Evolutionary conservation across 2,888 invertebrate genomes (phyloP).

Genomic region (Drosophila barbarae): DNA sequence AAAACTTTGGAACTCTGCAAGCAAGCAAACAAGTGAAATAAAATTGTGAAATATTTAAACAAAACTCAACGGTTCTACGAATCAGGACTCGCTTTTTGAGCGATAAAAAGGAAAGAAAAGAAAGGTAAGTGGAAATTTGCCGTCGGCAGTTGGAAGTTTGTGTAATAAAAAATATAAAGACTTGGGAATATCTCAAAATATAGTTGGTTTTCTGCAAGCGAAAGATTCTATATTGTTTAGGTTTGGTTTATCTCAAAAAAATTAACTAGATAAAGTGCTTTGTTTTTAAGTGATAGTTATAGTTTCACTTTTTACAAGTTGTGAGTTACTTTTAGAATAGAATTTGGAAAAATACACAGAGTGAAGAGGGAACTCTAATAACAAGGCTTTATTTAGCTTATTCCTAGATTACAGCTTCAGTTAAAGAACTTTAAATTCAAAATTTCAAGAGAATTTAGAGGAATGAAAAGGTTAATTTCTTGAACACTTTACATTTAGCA

Average conservation of each 20-base stretch:
- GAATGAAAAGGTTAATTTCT: neutral
- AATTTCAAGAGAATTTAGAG: neutral
- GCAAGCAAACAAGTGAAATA: conserved; percentile 6
- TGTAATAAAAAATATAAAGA: neutral
- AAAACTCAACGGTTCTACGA: too few species aligned
- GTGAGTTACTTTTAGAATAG: neutral
- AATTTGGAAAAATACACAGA: neutral
- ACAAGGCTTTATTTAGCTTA: neutral
- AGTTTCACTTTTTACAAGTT: neutral
- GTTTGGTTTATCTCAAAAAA: neutral
- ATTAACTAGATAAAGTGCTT: too few species aligned
- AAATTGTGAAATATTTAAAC: neutral
- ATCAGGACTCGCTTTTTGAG: neutral
- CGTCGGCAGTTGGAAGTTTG: neutral
- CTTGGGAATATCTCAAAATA: neutral
- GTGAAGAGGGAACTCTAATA: neutral
- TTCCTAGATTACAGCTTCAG: neutral
- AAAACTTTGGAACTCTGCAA: conserved; percentile 1
- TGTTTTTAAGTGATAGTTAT: neutral
- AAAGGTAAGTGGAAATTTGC: conserved; percentile 7
- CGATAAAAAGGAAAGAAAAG: neutral
- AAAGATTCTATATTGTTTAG: neutral
- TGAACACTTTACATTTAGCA: too few species aligned
- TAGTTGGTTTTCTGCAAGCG: neutral
- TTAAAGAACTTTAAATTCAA: neutral